Base-by-base conservation (phyloP, 2,113 vertebrate genomes). In the Ictalurus furcatus region DNA sequence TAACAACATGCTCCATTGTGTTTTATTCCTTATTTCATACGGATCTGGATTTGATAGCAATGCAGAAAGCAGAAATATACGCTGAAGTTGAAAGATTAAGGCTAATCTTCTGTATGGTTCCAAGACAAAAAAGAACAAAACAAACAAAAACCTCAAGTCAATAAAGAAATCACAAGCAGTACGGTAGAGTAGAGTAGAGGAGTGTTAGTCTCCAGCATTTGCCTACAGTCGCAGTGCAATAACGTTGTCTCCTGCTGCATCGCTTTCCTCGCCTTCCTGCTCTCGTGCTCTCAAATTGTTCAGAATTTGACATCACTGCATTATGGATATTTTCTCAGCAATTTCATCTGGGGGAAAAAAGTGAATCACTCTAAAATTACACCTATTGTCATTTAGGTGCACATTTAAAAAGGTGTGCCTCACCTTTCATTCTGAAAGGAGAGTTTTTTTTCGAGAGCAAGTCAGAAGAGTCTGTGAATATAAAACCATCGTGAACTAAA, bases 211-310 rank as follows among this genome's bases (percentile, higher is more conserved):
- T 80, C 23, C 69, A 59, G 85, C 61, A 48, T 61, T 85, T 80
- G 25, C 54, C 23, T 44, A 54, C n/a, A 71, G 84, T 88, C 56
- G 2, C 87, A 82, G 56, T 6, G 65, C 34, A 48, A 79, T 88
- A 90, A 88, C 86, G 63, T 48, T 23, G 21, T 78, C 69, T 90
- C 90, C 87, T 23, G 71, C 87, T 88, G 90, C 67, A 69, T 69
- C 80, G 83, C 87, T 90, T 86, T 52, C 67, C 58, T 58, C 78
- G 84, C 44, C 87, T 84, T 88, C 48, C 78, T 86, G 69, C 56
- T 48, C 34, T 19, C 34, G 54, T 86, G 65, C 40, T 71, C 69
- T 59, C 84, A 88, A 88, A 86, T 83, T 76, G 58, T 40, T 73
- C 63, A 54, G 59, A 87, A 88, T 83, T 59, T 76, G 63, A 88